These are phyloP conservation scores for Operophtera brumata DNA, from an alignment of 2,888 invertebrate species.

Conservation along the genomic window DNA sequence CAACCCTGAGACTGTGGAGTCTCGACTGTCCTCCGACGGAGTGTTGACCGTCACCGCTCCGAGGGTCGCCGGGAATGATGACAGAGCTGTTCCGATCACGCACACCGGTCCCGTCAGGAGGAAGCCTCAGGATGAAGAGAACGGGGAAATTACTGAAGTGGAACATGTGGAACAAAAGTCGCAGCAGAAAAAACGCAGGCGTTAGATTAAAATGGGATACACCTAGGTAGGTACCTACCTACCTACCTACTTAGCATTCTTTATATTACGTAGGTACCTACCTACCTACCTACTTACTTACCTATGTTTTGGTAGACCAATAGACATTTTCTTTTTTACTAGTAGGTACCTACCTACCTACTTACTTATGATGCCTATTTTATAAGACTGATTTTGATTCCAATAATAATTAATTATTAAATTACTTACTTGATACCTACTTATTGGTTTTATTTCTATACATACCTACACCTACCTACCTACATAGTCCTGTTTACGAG, in stretches of 20 bases:
- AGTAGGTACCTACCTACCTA: not conserved
- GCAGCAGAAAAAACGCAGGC: constrained; percentile 65
- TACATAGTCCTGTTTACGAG: too few species aligned
- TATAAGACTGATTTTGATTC: too few species aligned
- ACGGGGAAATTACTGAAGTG: constrained; percentile 37
- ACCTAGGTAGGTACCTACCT: not conserved
- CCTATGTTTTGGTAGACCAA: too few species aligned
- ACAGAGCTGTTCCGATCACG: constrained; percentile 80
- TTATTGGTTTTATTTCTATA: too few species aligned
- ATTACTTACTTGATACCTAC: too few species aligned
- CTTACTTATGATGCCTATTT: too few species aligned
- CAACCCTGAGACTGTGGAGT: constrained; percentile 85
- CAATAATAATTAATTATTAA: too few species aligned
- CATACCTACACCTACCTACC: too few species aligned
- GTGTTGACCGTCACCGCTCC: constrained; percentile 86
- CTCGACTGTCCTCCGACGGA: constrained; percentile 88
- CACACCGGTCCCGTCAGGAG: constrained; percentile 82
- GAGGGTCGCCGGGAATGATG: constrained; percentile 52
- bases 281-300: not conserved
- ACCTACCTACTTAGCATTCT: not conserved
- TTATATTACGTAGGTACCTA: not conserved
- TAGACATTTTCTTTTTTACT: too few species aligned
- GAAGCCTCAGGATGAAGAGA: constrained; percentile 57
- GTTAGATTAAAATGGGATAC: constrained; percentile 38
- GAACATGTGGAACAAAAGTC: constrained; percentile 45